Percentiles rank a stretch among this genome's conserved stretches.
phyloP scores from a whole-genome alignment of 1,140 invertebrate species.

The Bradynema listronoti region DNA sequence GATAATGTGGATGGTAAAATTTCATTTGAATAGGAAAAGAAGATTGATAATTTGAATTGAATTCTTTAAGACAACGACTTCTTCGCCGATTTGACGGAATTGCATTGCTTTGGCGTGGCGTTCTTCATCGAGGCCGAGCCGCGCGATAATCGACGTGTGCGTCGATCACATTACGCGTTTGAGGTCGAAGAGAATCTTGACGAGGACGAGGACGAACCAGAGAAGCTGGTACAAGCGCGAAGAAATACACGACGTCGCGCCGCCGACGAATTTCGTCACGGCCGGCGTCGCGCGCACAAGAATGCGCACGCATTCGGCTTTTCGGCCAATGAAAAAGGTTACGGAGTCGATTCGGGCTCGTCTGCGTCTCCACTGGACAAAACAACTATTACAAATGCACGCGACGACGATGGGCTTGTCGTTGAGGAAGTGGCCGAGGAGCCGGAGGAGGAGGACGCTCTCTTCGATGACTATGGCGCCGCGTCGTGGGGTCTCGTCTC shows the following conservation, averaged over 20 bases:
- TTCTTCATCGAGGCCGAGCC: slow-evolving; percentile 9
- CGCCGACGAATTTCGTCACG: slow-evolving; percentile 2
- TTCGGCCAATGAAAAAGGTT: slow-evolving; percentile 2
- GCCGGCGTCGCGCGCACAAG: neutral
- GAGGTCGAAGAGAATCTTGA: slow-evolving; percentile 1
- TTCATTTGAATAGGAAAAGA: neutral
- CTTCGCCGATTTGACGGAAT: neutral
- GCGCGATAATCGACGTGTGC: neutral
- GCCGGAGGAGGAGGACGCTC: no score
- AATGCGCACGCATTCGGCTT: neutral
- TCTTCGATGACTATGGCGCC: neutral
- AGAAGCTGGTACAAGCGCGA: slow-evolving; percentile 7
- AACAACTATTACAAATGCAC: neutral
- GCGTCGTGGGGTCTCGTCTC: no score
- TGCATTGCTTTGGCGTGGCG: slow-evolving; percentile 16
- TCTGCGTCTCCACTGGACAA: neutral
- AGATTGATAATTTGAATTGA: neutral
- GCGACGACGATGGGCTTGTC: slow-evolving; percentile 7
- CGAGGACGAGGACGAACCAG: slow-evolving; percentile 2
- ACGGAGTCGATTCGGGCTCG: slow-evolving; percentile 3
- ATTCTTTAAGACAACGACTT: neutral
- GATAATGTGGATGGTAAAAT: neutral
- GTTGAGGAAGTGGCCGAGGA: slow-evolving; percentile 14
- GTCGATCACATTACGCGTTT: neutral
- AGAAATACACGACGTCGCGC: neutral